Percentiles rank a stretch among this genome's conserved stretches.
Conservation (phyloP, 2,888 invertebrate species). For the Standfussiana lucernea region DNA sequence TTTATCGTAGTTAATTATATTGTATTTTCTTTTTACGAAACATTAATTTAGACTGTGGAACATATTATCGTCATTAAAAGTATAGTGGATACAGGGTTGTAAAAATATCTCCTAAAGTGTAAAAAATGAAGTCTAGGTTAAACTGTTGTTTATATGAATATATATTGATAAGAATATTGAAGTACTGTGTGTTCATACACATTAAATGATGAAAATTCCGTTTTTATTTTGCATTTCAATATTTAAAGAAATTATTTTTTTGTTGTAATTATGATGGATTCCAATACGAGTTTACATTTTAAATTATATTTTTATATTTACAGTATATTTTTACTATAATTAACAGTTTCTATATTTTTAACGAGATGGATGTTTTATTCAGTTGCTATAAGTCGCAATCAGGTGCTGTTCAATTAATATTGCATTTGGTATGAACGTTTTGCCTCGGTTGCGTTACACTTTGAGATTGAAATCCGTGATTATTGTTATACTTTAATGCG, state of each 20-base stretch:
- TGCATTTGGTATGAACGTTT: slow-evolving; percentile 52
- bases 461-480: slow-evolving; percentile 76
- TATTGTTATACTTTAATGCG: slow-evolving; percentile 76
- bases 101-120: slow-evolving; percentile 90
- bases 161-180: slow-evolving; percentile 87
- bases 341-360: slow-evolving; percentile 66
- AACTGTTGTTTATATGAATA: slow-evolving; percentile 89
- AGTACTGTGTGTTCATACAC: slow-evolving; percentile 85
- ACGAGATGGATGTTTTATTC: slow-evolving; percentile 39
- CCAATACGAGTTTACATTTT: slow-evolving; percentile 77
- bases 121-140: slow-evolving; percentile 84
- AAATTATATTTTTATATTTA: slow-evolving; percentile 80
- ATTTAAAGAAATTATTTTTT: slow-evolving; percentile 75
- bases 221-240: slow-evolving; percentile 84
- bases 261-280: slow-evolving; percentile 73
- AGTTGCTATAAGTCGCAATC: slow-evolving; percentile 54
- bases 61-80: slow-evolving; percentile 85
- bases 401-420: slow-evolving; percentile 56
- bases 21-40: slow-evolving; percentile 70
- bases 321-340: slow-evolving; percentile 76
- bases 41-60: slow-evolving; percentile 80
- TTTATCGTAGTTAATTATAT: slow-evolving; percentile 63
- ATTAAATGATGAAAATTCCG: slow-evolving; percentile 84
- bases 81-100: slow-evolving; percentile 91
- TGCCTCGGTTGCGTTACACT: slow-evolving; percentile 68